Evolutionary conservation across 2,113 vertebrate genomes (phyloP), one percentile per base, ranked within the genome.

Genomic region (Helogale parvula): DNA sequence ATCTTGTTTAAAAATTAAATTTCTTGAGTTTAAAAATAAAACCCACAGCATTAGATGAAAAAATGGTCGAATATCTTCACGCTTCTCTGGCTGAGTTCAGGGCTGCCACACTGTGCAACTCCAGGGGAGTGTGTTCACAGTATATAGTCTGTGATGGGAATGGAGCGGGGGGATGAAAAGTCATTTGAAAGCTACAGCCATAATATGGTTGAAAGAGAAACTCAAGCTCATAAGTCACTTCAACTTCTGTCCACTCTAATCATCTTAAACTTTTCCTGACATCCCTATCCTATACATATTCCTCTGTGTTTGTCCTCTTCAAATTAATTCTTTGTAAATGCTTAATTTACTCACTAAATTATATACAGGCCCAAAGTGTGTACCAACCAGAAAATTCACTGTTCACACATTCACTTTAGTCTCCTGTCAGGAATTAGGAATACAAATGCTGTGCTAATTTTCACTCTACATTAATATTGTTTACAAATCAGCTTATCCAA

Each of bases 1-100:
- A 29, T 91, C 72, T 88, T 71, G 87, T 91, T 89, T 90, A 66
- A 82, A 95, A 96, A 80, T 72, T 88, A 72, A 88, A 88, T 95
- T 80, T 95, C 47, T 38, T 94, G 47, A 74, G 33, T 60, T 68
- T 92, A 72, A 95, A 71, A 83, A 33, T 84, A 94, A 95, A 96
- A 41, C 3, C 4, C 80, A 83, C 13, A 91, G 4, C 29, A 68
- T 57, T 81, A 52, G 11, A 88, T 91, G 3, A 29, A 84, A 68
- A 68, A 47, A 94, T 41, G 50, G 60, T 47, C 54, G 5, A 52
- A 4, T 77, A 50, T 47, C n/a, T 33, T 38, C 10, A 84, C 89
- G 31, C 41, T 68, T 50, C 33, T 41, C 31, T 87, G 68, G 29
- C 74, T 90, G 35, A 95, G n/a, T 33, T 82, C 60, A 82, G 31